Evolutionary conservation across 2,113 vertebrate species (phyloP).

Genomic region (Phaethornis superciliosus): DNA sequence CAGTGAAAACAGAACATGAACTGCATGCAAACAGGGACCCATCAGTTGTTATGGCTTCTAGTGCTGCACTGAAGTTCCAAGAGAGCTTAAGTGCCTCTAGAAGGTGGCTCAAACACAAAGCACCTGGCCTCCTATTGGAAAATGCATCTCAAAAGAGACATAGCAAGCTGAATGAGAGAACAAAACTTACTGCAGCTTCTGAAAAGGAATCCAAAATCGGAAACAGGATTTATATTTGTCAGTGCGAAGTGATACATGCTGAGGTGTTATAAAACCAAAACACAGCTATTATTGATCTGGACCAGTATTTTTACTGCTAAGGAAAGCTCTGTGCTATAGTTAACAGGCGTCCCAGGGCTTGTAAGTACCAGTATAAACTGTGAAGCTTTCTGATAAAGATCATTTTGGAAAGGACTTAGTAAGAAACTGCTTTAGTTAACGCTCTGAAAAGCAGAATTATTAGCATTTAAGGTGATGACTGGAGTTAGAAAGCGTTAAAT

Average conservation of each 20-base stretch:
- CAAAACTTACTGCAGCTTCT: not conserved
- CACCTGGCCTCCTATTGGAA: not conserved
- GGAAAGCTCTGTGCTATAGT: not conserved
- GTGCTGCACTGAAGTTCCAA: not conserved
- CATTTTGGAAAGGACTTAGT: not conserved
- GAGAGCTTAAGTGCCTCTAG: not conserved
- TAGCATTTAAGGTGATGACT: not conserved
- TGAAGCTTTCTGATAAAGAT: not conserved
- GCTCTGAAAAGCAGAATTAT: not conserved
- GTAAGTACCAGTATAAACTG: not conserved
- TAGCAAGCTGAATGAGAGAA: not conserved
- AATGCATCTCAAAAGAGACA: not conserved
- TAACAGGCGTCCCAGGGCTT: not conserved
- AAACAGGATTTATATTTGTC: not conserved
- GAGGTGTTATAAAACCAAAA: not conserved
- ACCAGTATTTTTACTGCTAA: not conserved
- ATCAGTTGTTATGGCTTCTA: not conserved
- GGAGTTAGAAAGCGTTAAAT: not conserved
- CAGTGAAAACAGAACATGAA: not conserved
- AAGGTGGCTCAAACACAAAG: not conserved
- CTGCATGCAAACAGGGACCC: not conserved
- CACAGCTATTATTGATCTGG: not conserved
- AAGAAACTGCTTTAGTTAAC: not conserved
- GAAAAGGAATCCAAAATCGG: constrained; percentile 9
- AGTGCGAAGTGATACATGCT: not conserved